These are phyloP conservation scores for Sternotherus odoratus DNA, from an alignment of 2,797 vertebrate species.

Conservation along the genomic window DNA sequence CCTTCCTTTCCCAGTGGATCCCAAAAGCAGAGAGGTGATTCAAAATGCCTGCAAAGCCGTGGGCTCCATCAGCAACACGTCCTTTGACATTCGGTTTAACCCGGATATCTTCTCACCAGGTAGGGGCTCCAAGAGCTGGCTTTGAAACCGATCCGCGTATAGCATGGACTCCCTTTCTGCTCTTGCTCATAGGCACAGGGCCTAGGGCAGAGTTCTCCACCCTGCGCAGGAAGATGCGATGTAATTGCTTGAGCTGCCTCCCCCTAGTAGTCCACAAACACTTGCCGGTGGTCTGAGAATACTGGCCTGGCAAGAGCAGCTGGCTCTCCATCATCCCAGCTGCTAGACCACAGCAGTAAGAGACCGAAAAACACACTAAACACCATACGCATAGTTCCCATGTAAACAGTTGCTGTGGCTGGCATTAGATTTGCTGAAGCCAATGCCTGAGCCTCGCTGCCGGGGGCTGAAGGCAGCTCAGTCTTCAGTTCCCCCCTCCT, in stretches of 20 bases:
- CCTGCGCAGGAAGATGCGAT: neutral
- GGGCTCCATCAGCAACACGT: constrained; percentile 93
- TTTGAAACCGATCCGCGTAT: neutral
- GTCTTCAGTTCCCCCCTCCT: too few species aligned
- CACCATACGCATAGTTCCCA: neutral
- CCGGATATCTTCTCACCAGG: constrained; percentile 98
- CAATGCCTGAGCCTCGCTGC: too few species aligned
- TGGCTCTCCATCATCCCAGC: neutral
- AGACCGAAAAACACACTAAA: neutral
- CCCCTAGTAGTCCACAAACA: accelerated
- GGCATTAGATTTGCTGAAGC: neutral
- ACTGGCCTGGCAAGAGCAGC: constrained; percentile 29
- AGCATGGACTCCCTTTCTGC: neutral
- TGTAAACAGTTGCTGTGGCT: neutral
- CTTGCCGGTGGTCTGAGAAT: neutral
- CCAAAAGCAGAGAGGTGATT: constrained; percentile 95
- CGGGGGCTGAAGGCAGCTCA: too few species aligned
- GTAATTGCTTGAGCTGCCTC: neutral
- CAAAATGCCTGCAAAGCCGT: constrained; percentile 96
- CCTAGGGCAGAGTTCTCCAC: neutral
- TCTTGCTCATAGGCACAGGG: neutral
- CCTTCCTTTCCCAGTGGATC: constrained; percentile 82
- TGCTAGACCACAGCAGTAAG: neutral
- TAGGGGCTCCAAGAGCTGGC: constrained; percentile 39
- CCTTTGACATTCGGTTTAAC: constrained; percentile 98